These are phyloP conservation scores for Heliconius himera DNA, from an alignment of 1,140 invertebrate species.

Conservation along the genomic window DNA sequence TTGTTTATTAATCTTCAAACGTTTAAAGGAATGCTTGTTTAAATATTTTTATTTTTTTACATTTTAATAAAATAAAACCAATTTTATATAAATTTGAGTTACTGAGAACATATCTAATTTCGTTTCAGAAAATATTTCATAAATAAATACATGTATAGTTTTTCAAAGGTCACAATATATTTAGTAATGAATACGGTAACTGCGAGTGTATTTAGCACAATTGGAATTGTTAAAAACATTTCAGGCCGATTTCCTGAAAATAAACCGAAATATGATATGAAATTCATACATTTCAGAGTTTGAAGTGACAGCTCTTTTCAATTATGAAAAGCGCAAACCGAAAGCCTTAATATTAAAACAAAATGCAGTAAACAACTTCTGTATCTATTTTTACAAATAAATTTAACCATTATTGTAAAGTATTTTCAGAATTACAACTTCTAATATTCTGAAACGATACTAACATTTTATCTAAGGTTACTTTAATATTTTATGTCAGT, in stretches of 20 bases:
- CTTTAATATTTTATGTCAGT: slow-evolving; percentile 5
- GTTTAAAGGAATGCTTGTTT: too few relatives aligned
- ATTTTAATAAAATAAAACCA: background rate
- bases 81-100: background rate
- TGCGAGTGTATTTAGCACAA: background rate
- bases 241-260: background rate
- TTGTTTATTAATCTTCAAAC: background rate
- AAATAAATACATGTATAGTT: too few relatives aligned
- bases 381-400: background rate
- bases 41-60: background rate
- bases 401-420: background rate
- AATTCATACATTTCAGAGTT: background rate
- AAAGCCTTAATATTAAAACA: background rate
- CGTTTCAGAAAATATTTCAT: background rate
- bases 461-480: background rate
- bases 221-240: background rate
- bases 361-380: background rate
- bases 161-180: background rate
- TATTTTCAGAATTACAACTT: background rate
- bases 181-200: background rate
- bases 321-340: slow-evolving; percentile 1
- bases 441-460: background rate
- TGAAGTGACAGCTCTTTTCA: slow-evolving; percentile 11
- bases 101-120: background rate
- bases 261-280: background rate